A percentile compares a stretch with the other conserved stretches of the same genome.
Conservation (phyloP, 1,140 invertebrate species). For the Tribolium castaneum region DNA sequence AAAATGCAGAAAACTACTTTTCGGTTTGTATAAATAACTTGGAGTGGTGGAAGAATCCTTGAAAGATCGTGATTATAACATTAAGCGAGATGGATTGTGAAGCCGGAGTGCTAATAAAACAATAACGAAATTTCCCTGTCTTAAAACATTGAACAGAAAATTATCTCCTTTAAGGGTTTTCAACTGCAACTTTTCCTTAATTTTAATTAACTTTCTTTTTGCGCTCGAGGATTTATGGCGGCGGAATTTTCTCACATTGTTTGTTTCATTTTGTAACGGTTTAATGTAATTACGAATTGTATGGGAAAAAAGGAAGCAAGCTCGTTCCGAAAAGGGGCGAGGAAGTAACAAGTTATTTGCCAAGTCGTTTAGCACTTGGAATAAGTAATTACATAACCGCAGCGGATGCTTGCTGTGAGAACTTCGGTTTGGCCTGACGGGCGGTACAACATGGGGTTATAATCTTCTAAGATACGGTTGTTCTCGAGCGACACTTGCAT, state of each 20-base stretch:
- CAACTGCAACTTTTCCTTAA: conserved; percentile 33
- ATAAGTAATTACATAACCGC: conserved; percentile 53
- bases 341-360: conserved; percentile 53
- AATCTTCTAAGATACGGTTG: conserved; percentile 36
- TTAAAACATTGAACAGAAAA: conserved; percentile 26
- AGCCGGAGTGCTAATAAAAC: conserved; percentile 13
- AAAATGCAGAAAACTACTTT: no score
- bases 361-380: conserved; percentile 52
- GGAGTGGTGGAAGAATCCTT: background rate
- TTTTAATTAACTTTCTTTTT: conserved; percentile 35
- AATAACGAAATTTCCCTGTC: conserved; percentile 15
- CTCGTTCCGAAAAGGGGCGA: conserved; percentile 11
- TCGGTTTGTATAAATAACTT: no score
- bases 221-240: conserved; percentile 24
- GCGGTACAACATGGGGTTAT: conserved; percentile 40
- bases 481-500: conserved; percentile 19
- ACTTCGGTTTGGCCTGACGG: conserved; percentile 42
- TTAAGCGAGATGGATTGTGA: conserved; percentile 9
- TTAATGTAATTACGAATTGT: conserved; percentile 33
- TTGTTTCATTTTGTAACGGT: conserved; percentile 34
- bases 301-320: conserved; percentile 6
- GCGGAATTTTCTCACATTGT: conserved; percentile 35
- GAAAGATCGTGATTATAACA: conserved; percentile 2
- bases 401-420: conserved; percentile 43
- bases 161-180: conserved; percentile 28